phyloP scores from a whole-genome alignment of 2,797 vertebrate species.

The Eulemur rubriventer region DNA sequence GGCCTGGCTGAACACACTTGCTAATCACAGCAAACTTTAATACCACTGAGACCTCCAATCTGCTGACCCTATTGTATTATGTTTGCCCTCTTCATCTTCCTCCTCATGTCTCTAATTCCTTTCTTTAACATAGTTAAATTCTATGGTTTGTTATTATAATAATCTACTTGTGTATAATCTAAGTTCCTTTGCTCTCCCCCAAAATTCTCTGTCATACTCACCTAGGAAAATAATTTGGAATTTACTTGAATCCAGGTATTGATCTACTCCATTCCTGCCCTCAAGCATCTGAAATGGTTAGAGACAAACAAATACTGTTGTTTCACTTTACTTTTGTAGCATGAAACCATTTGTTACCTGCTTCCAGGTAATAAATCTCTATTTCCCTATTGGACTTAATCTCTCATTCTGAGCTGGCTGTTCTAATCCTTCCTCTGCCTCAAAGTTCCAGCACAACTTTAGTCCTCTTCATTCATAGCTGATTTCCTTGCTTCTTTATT shows the following conservation, averaged over 20 bases:
- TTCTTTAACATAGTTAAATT: constrained; percentile 13
- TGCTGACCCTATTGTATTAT: background rate
- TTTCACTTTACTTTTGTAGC: background rate
- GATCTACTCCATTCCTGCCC: background rate
- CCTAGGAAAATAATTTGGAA: background rate
- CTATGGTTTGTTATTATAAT: background rate
- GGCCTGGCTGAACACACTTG: background rate
- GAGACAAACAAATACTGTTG: background rate
- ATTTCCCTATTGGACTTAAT: background rate
- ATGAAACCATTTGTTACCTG: background rate
- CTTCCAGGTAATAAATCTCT: background rate
- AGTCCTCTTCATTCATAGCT: background rate
- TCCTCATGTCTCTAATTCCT: background rate
- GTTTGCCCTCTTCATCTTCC: background rate
- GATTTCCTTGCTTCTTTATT: background rate
- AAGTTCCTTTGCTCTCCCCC: background rate
- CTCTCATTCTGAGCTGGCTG: background rate
- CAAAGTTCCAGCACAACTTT: background rate
- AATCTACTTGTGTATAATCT: background rate
- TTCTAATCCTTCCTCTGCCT: background rate
- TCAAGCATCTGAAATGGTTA: constrained; percentile 1
- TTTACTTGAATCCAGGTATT: background rate
- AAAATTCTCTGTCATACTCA: background rate
- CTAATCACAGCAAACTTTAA: background rate
- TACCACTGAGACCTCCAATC: background rate